Conservation (phyloP, 2,888 invertebrate species). For the Phymatocera aterrima region DNA sequence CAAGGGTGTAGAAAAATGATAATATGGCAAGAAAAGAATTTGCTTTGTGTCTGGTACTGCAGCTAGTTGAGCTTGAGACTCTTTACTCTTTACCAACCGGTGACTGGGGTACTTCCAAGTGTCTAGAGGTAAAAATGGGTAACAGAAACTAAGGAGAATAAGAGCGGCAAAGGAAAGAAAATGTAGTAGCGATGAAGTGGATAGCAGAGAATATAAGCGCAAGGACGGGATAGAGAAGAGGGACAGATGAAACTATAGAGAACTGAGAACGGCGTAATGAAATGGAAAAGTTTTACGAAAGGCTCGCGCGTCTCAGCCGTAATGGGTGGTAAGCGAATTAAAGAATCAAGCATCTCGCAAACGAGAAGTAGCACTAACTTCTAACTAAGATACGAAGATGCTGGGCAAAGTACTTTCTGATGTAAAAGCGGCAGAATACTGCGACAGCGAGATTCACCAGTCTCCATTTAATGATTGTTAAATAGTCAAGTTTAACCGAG, state of each 20-base stretch:
- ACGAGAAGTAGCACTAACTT: slow-evolving; percentile 47
- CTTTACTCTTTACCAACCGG: not conserved
- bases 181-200: slow-evolving; percentile 28
- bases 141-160: slow-evolving; percentile 37
- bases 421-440: slow-evolving; percentile 17
- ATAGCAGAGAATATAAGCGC: not conserved
- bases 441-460: slow-evolving; percentile 8
- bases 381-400: slow-evolving; percentile 10
- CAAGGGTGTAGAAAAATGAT: not conserved
- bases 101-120: slow-evolving; percentile 47
- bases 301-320: slow-evolving; percentile 55
- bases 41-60: not conserved
- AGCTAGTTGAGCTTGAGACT: not conserved
- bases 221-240: not conserved
- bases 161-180: slow-evolving; percentile 32
- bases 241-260: slow-evolving; percentile 45
- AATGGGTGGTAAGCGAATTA: slow-evolving; percentile 72
- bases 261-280: slow-evolving; percentile 66
- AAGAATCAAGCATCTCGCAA: slow-evolving; percentile 65
- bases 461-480: slow-evolving; percentile 19
- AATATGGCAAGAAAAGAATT: not conserved
- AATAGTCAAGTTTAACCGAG: not conserved
- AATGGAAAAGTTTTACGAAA: slow-evolving; percentile 71
- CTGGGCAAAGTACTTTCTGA: slow-evolving; percentile 37
- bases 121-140: slow-evolving; percentile 42